Conservation (phyloP, 2,888 invertebrate species). For the Noctua fimbriata region DNA sequence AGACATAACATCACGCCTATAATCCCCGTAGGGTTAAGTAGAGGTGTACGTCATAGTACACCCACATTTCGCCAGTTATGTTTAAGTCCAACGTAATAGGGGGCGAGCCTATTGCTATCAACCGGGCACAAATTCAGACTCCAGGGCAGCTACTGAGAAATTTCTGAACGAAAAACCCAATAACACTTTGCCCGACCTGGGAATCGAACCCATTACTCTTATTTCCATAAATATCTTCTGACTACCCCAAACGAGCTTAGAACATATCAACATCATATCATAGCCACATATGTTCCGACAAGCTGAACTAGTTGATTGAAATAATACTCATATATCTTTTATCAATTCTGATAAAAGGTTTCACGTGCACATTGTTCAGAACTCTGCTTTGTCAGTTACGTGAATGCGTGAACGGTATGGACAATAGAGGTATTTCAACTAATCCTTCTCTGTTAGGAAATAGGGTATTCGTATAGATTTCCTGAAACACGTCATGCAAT, state of each 20-base stretch:
- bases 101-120: background rate
- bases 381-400: conserved; percentile 4
- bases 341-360: conserved; percentile 20
- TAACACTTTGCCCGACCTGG: background rate
- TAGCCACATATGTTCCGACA: background rate
- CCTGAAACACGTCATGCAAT: background rate
- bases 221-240: background rate
- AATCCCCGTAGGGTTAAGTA: background rate
- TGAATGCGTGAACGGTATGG: conserved; percentile 12
- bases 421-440: conserved; percentile 26
- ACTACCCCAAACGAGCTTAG: background rate
- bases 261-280: background rate
- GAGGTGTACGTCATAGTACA: background rate
- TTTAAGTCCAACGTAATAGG: background rate
- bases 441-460: conserved; percentile 22
- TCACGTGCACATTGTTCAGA: conserved; percentile 10
- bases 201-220: background rate
- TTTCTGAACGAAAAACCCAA: background rate
- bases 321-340: background rate
- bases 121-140: background rate
- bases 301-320: background rate
- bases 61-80: background rate
- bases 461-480: background rate
- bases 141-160: background rate
- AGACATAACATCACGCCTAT: background rate